Base-by-base conservation (phyloP, 2,797 vertebrate genomes). In the Sparidentex hasta region DNA sequence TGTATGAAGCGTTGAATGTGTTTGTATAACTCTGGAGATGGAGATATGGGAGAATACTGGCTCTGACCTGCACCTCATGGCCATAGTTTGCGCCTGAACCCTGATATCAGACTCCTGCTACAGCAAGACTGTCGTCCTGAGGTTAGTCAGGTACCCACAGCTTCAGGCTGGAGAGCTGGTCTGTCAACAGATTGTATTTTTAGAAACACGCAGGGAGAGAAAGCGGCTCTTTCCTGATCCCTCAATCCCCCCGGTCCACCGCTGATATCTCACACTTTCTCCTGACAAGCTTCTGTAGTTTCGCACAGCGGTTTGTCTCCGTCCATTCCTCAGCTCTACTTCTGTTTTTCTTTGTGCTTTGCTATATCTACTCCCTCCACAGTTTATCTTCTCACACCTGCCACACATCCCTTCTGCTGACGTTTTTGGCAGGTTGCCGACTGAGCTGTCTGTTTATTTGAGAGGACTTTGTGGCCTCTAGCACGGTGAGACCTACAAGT, bases 121-220 rank as follows among this genome's bases (percentile, higher is more conserved):
- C 38, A 38, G 38, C 38, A 11, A 29, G 11, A 48, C 59, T 4
- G 0, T 71, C 78, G 20, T 54, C 46, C 33, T 71, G 67, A 78
- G 83, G 55, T 71, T 55, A 68, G 33, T 62, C 81, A 81, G 80
- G 65, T 71, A 52, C 68, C 62, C 3, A 1, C 14, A 63, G 54
- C 57, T 79, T 84, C 43, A 74, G 47, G 65, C 43, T n/a, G 13
- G 71, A 72, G 59, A 74, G 59, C 51, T 46, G 58, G 57, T 51
- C 18, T 70, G 65, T 87, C 59, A 80, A 87, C 78, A 85, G 11
- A 52, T 41, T 80, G 74, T 91, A 85, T 90, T 86, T 80, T 64
- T 92, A 78, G 82, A 71, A 33, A 29, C 57, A 58, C 8, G 33
- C 71, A 67, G 38, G 75, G 70, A 7, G 66, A 78, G 64, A 43